Base-by-base conservation (phyloP, 1,140 invertebrate species). In the Sycophila sp. region DNA sequence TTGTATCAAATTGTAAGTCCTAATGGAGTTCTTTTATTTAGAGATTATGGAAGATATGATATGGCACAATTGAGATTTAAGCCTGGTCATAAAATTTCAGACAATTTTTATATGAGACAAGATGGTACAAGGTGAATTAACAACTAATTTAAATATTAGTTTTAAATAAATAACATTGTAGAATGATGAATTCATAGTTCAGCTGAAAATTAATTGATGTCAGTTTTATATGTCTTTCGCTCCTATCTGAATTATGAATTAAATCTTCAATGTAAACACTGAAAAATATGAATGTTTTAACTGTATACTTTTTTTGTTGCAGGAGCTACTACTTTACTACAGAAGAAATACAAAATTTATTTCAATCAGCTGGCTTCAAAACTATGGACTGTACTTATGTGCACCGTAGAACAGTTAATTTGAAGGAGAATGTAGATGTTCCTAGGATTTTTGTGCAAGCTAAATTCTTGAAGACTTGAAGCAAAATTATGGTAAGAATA, bases 31-130 rank as follows among this genome's bases (percentile, higher is more conserved):
- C 80, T 99, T 4, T 83, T 99, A 4, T 96, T 99, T 76, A 86
- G 98, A 76, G 98, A 99, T 87, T 99, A 99, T 86, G 98, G 97
- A 0, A 84, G 97, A n/a, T 96, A 98, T 81, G 98, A 99, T 85
- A 95, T 99, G 92, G 95, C 98, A 2, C 98, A 99, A 83, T 78
- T 99, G 2, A 87, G 98, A 56, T 99, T 99, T 83, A 93, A 95
- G 73, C 90, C 94, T 4, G 96, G 96, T 0, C 92, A 95, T 80
- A 98, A 99, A 85, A 94, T 99, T 69, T 82, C 90, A 7, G 96
- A 99, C 24, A 98, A 99, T 84, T 94, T 98, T 75, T 99, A 99
- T 81, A 94, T 96, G 82, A 86, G 98, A 24, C 97, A 98, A 81
- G 98, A 99, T 91, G 98, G 98, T 3, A 99, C 98, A 1, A 91